phyloP scores from a whole-genome alignment of 2,888 invertebrate genomes.

The Conomelus anceps region DNA sequence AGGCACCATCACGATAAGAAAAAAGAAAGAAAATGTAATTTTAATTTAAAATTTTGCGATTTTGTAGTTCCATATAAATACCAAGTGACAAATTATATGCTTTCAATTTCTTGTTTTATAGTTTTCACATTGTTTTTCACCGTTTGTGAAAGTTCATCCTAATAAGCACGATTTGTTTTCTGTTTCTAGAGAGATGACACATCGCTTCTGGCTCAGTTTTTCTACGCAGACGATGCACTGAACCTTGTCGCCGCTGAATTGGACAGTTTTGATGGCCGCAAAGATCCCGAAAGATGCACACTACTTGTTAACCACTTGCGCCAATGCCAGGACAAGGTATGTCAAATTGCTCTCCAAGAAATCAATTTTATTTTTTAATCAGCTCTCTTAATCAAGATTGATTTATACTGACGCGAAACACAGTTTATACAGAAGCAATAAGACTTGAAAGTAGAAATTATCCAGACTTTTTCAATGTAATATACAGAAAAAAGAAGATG shows the following conservation, averaged over 20 bases:
- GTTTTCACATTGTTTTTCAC: no score
- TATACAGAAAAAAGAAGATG: no score
- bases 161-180: constrained; percentile 20
- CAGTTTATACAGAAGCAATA: no score
- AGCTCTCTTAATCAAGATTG: neutral
- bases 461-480: no score
- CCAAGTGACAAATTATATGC: no score
- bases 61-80: no score
- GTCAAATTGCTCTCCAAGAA: neutral
- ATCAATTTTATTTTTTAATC: neutral
- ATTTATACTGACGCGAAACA: no score
- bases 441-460: no score
- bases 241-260: constrained; percentile 92
- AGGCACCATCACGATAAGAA: no score
- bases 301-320: constrained; percentile 89
- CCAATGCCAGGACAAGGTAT: constrained; percentile 71
- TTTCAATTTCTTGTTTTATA: no score
- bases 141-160: neutral
- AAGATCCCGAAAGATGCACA: constrained; percentile 95
- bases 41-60: no score
- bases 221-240: constrained; percentile 94
- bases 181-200: constrained; percentile 80
- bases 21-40: no score
- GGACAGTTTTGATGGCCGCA: constrained; percentile 98
- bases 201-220: constrained; percentile 91